These are phyloP conservation scores for Ammodytes marinus DNA, from an alignment of 2,113 vertebrate genomes.

Conservation along the genomic window DNA sequence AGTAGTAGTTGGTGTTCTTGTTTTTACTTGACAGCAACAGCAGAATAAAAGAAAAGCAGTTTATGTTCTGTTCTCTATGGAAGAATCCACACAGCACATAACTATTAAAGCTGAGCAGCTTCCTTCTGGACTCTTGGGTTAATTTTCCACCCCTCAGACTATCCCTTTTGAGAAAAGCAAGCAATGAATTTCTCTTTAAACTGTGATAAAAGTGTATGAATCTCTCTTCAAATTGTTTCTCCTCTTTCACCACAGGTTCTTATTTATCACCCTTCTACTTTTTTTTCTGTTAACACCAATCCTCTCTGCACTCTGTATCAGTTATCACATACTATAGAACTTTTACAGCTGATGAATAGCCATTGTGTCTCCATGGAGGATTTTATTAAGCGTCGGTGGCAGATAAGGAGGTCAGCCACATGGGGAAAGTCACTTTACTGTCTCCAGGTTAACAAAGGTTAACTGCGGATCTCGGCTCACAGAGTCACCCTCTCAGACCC, in stretches of 20 bases:
- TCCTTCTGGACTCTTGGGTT: conserved; percentile 26
- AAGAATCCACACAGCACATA: conserved; percentile 29
- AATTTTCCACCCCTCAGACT: conserved; percentile 37
- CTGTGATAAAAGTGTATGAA: conserved; percentile 60
- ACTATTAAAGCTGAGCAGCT: conserved; percentile 44
- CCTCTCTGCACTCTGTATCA: conserved; percentile 14
- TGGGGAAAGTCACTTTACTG: conserved; percentile 20
- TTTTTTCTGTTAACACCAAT: conserved; percentile 34
- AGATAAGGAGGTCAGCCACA: conserved; percentile 18
- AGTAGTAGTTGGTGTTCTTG: background rate
- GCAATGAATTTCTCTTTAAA: conserved; percentile 47
- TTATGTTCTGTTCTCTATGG: conserved; percentile 13
- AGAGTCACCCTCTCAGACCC: conserved; percentile 14
- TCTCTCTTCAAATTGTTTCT: conserved; percentile 31
- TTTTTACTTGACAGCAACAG: background rate
- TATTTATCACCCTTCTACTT: conserved; percentile 43
- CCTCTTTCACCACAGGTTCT: conserved; percentile 26
- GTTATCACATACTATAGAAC: conserved; percentile 27
- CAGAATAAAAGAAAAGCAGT: background rate
- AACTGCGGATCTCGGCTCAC: conserved; percentile 54
- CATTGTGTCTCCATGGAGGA: conserved; percentile 3
- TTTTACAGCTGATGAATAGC: conserved; percentile 5
- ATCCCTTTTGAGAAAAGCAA: conserved; percentile 29
- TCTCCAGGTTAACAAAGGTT: conserved; percentile 33
- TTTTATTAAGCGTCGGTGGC: conserved; percentile 26